These are phyloP conservation scores for Sitobion miscanthi DNA, from an alignment of 1,140 invertebrate species.

Conservation along the genomic window DNA sequence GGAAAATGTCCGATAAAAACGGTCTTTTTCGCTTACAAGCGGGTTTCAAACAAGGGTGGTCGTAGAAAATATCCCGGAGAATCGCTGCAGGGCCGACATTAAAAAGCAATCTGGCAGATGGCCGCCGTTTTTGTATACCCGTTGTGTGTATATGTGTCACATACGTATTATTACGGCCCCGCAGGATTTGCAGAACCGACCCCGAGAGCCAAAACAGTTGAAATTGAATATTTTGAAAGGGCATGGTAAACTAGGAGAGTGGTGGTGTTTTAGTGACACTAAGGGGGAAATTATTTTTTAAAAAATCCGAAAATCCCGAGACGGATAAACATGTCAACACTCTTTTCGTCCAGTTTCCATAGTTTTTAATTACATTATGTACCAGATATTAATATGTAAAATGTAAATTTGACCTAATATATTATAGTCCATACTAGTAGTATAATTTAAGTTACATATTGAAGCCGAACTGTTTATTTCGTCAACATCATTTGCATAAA, in stretches of 20 bases:
- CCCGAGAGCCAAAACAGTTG: constrained; percentile 36
- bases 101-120: constrained; percentile 56
- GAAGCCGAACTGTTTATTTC: background rate
- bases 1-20: constrained; percentile 7
- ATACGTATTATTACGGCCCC: constrained; percentile 36
- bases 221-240: constrained; percentile 37
- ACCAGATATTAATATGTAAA: background rate
- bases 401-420: background rate
- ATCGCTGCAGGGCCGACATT: constrained; percentile 43
- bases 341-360: background rate
- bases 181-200: constrained; percentile 8
- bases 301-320: constrained; percentile 33
- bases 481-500: background rate
- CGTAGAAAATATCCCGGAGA: constrained; percentile 13
- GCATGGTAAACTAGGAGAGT: background rate
- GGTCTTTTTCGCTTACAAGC: background rate
- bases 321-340: constrained; percentile 31
- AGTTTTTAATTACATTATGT: constrained; percentile 29
- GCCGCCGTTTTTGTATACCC: constrained; percentile 22
- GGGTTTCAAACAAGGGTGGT: background rate
- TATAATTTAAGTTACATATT: background rate
- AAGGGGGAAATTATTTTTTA: constrained; percentile 17
- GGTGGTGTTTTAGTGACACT: background rate
- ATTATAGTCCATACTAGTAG: background rate
- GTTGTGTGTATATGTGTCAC: constrained; percentile 39